Percentiles rank a stretch among this genome's conserved stretches.
Evolutionary conservation across 2,113 vertebrate genomes (phyloP).

Genomic region (Thamnaconus septentrionalis): DNA sequence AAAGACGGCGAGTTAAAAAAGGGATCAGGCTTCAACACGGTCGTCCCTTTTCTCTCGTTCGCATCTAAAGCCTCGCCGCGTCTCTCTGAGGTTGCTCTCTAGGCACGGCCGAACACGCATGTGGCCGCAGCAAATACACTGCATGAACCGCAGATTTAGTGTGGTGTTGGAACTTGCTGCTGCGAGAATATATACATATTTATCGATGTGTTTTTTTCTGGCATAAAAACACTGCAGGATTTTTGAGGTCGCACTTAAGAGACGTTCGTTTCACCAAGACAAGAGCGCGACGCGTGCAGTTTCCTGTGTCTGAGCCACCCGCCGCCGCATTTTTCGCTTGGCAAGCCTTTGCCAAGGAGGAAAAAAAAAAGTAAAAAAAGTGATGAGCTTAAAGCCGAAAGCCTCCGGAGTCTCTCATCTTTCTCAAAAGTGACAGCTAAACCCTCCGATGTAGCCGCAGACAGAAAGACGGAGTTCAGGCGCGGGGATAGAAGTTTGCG

Average conservation of each 20-base stretch:
- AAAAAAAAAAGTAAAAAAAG: conserved; percentile 20
- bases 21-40: too few relatives aligned
- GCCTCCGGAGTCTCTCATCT: conserved; percentile 51
- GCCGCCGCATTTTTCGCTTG: conserved; percentile 51
- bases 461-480: conserved; percentile 33
- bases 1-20: too few relatives aligned
- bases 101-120: too few relatives aligned
- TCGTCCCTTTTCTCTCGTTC: too few relatives aligned
- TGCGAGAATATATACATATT: too few relatives aligned
- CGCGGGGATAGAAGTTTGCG: conserved; percentile 26
- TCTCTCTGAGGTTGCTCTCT: too few relatives aligned
- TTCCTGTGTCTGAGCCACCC: conserved; percentile 30
- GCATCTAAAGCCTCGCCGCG: too few relatives aligned
- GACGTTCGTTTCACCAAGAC: conserved; percentile 5
- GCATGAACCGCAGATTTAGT: too few relatives aligned
- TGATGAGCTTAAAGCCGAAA: conserved; percentile 64
- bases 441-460: conserved; percentile 47
- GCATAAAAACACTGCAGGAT: background rate
- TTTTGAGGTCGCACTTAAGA: background rate
- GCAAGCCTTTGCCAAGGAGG: conserved; percentile 23
- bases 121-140: too few relatives aligned
- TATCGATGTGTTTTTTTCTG: too few relatives aligned
- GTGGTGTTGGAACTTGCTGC: too few relatives aligned
- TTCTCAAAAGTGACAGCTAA: conserved; percentile 52
- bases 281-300: conserved; percentile 33